Percentiles rank a stretch among this genome's conserved stretches.
These are phyloP conservation scores for Botia almorhae DNA, from an alignment of 2,797 vertebrate genomes.

Conservation along the genomic window DNA sequence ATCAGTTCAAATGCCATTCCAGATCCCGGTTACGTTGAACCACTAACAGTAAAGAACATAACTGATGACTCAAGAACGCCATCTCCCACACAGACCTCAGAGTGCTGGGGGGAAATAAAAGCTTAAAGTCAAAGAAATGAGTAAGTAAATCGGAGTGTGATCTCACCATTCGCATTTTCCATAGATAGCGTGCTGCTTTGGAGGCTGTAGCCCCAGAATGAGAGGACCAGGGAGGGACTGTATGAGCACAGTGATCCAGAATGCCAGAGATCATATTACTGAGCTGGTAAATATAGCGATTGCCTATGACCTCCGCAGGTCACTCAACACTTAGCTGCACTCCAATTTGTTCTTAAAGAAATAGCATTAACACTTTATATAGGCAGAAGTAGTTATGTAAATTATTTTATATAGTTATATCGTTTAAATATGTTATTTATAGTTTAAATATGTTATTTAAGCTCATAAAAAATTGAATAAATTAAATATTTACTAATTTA, in stretches of 20 bases:
- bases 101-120: conserved; percentile 12
- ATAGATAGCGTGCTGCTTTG: conserved; percentile 65
- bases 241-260: conserved; percentile 77
- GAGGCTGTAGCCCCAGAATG: conserved; percentile 74
- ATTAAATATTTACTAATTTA: too few species aligned
- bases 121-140: conserved; percentile 54
- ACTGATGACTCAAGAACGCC: conserved; percentile 22
- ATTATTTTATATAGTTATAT: too few species aligned
- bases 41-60: conserved; percentile 13
- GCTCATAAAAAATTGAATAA: too few species aligned
- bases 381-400: conserved; percentile 5
- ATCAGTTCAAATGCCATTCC: conserved; percentile 26
- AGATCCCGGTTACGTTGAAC: not conserved
- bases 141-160: conserved; percentile 61
- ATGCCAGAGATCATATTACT: conserved; percentile 93
- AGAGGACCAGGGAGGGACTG: conserved; percentile 72
- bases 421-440: not conserved
- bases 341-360: conserved; percentile 80
- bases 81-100: conserved; percentile 5
- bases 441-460: too few species aligned
- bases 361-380: conserved; percentile 65
- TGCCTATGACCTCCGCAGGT: conserved; percentile 90
- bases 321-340: conserved; percentile 82
- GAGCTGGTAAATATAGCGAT: conserved; percentile 95
- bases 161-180: conserved; percentile 73